These are phyloP conservation scores for Eufriesea mexicana DNA, from an alignment of 1,140 invertebrate species.

Conservation along the genomic window DNA sequence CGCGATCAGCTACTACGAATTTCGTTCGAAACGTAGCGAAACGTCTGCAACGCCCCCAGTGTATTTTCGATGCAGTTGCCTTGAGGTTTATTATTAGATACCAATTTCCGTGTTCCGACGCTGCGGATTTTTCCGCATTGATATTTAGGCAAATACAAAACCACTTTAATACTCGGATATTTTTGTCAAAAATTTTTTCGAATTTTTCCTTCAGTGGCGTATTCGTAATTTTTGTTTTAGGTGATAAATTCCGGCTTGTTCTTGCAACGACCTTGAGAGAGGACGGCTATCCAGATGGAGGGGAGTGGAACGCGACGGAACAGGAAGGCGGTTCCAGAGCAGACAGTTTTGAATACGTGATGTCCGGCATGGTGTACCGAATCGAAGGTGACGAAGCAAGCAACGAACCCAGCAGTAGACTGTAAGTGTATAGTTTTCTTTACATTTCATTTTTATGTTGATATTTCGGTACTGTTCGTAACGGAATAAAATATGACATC, in stretches of 20 bases:
- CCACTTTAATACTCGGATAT: neutral
- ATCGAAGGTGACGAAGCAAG: conserved; percentile 98
- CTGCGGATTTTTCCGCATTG: neutral
- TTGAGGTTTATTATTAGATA: conserved; percentile 53
- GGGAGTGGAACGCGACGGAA: conserved; percentile 95
- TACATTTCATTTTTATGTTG: neutral
- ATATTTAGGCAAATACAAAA: neutral
- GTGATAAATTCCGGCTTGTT: conserved; percentile 96
- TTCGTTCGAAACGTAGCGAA: conserved; percentile 26
- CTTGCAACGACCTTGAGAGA: conserved; percentile 97
- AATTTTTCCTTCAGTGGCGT: neutral
- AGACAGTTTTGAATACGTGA: conserved; percentile 99
- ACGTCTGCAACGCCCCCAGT: conserved; percentile 47
- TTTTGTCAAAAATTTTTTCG: neutral
- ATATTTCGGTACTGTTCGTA: neutral
- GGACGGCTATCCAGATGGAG: conserved; percentile 97
- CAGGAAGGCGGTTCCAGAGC: conserved; percentile 92
- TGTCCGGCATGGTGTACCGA: conserved; percentile 99
- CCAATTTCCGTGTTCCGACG: conserved; percentile 27
- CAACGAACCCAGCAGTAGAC: conserved; percentile 91
- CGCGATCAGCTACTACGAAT: conserved; percentile 22
- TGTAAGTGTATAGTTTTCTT: conserved; percentile 85
- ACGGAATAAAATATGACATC: conserved; percentile 29
- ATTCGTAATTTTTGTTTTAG: conserved; percentile 71
- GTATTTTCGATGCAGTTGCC: conserved; percentile 56